Conservation (phyloP, 2,113 vertebrate genomes). For the Gallinago paraguaiae region DNA sequence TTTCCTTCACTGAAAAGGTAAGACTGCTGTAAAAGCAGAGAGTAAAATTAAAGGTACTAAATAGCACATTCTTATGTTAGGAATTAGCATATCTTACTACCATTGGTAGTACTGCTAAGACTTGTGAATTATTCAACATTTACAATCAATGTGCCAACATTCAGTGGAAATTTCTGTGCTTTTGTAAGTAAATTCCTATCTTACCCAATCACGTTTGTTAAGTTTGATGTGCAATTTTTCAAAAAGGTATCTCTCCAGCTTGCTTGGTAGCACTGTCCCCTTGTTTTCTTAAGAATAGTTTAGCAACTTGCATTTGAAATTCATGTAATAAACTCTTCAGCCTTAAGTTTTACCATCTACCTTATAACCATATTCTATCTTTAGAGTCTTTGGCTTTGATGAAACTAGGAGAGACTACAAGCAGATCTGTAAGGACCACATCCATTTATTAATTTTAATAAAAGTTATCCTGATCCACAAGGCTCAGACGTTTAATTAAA, state of each 20-base stretch:
- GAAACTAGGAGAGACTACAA: not conserved
- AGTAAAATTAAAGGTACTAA: not conserved
- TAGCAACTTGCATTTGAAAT: not conserved
- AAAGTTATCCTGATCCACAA: not conserved
- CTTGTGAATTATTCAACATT: slow-evolving; percentile 24
- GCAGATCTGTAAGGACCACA: not conserved
- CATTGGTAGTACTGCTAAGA: not conserved
- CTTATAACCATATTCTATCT: not conserved
- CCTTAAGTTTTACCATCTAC: not conserved
- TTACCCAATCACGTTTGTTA: not conserved
- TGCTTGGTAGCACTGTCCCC: not conserved
- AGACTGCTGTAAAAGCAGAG: not conserved
- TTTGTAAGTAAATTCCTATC: slow-evolving; percentile 7
- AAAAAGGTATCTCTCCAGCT: not conserved
- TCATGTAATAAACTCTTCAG: not conserved
- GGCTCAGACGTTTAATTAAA: slow-evolving; percentile 13
- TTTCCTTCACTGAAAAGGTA: not conserved
- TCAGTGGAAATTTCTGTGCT: not conserved
- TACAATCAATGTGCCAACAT: not conserved
- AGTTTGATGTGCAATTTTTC: not conserved
- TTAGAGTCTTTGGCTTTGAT: not conserved
- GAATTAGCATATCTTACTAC: not conserved
- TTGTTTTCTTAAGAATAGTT: not conserved
- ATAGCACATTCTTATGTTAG: not conserved
- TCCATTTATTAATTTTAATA: slow-evolving; percentile 23